Percentiles rank a stretch among this genome's conserved stretches.
Conservation (phyloP, 2,113 vertebrate genomes). For the Festucalex cinctus region DNA sequence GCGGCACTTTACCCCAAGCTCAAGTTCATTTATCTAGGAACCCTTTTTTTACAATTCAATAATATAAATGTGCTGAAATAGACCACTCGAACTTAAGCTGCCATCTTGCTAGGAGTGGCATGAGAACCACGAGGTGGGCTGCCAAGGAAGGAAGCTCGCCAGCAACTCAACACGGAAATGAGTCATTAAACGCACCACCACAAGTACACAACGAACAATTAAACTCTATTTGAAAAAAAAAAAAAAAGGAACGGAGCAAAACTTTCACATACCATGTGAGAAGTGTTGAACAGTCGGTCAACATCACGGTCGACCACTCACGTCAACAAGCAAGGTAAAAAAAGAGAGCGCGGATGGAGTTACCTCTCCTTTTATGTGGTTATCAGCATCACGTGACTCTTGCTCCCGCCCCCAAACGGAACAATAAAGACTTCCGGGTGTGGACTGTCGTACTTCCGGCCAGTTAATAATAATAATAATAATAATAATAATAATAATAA, state of each 20-base stretch:
- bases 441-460: neutral
- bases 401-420: conserved; percentile 6
- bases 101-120: neutral
- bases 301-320: fast-evolving
- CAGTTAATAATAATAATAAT: neutral
- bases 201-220: neutral
- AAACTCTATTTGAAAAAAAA: fast-evolving
- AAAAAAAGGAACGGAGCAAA: fast-evolving
- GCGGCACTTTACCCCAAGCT: neutral
- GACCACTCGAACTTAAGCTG: neutral
- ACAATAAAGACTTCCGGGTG: conserved; percentile 42
- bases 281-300: fast-evolving
- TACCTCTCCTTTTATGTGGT: conserved; percentile 54
- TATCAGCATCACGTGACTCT: conserved; percentile 66
- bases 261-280: neutral
- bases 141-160: conserved; percentile 14
- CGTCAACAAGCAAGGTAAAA: neutral
- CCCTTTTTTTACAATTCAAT: fast-evolving
- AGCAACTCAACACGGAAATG: neutral
- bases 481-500: neutral
- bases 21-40: neutral
- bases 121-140: conserved; percentile 32
- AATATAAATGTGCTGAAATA: neutral
- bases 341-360: conserved; percentile 2
- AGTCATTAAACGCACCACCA: neutral